Evolutionary conservation across 2,113 vertebrate species (phyloP).

Genomic region (Rafetus swinhoei): DNA sequence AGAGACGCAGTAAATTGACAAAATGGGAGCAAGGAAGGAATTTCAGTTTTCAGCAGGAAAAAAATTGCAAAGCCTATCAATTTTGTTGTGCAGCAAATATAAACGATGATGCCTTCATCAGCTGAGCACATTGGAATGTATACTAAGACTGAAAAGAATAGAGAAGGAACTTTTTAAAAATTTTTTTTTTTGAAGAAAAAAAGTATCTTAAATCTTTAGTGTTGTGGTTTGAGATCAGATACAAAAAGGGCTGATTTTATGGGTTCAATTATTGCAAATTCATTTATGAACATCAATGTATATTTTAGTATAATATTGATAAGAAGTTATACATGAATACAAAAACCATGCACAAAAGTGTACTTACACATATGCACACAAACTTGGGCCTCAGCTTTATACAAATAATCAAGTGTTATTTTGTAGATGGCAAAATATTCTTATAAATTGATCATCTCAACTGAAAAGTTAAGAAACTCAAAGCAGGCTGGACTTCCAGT

Average conservation of each 20-base stretch:
- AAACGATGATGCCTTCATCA: neutral
- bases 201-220: neutral
- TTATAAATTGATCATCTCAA: neutral
- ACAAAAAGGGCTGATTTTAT: neutral
- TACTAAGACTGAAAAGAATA: neutral
- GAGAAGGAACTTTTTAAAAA: neutral
- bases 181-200: too few relatives aligned
- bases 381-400: neutral
- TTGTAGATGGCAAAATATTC: neutral
- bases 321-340: neutral
- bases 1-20: neutral
- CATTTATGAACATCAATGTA: neutral
- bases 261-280: neutral
- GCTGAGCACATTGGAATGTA: neutral
- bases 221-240: neutral
- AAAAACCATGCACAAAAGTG: neutral
- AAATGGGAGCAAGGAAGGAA: neutral
- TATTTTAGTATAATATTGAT: neutral
- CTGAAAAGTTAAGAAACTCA: neutral
- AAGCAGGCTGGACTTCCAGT: neutral
- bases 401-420: neutral
- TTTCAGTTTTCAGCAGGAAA: rapidly evolving
- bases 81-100: neutral
- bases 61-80: neutral
- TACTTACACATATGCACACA: neutral